Evolutionary conservation across 1,140 invertebrate genomes (phyloP).

Genomic region (Drosophila repleta): DNA sequence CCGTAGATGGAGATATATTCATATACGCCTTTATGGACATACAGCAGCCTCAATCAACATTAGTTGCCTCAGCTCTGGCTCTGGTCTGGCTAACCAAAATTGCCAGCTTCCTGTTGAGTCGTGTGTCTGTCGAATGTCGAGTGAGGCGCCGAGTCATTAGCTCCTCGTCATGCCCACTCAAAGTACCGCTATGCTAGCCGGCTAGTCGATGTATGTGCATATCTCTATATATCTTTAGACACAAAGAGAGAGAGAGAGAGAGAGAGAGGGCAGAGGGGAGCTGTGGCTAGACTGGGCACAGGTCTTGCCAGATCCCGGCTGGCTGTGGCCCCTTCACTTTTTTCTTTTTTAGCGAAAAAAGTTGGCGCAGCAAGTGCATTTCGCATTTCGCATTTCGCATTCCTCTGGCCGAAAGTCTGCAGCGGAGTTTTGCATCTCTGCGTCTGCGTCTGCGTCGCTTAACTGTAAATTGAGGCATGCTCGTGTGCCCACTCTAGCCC

Average conservation of each 20-base stretch:
- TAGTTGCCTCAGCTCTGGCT: conserved; percentile 33
- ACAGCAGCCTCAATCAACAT: conserved; percentile 47
- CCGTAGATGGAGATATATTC: background rate
- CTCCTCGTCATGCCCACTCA: conserved; percentile 64
- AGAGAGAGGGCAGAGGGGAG: conserved; percentile 16
- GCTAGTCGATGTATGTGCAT: conserved; percentile 53
- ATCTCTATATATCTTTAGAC: conserved; percentile 38
- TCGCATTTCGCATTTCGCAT: conserved; percentile 74
- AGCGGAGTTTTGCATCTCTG: conserved; percentile 75
- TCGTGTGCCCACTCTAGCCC: background rate
- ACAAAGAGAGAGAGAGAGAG: conserved; percentile 22
- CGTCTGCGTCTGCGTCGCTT: conserved; percentile 57
- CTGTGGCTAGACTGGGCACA: conserved; percentile 22
- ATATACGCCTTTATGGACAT: conserved; percentile 1
- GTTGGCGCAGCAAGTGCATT: conserved; percentile 77
- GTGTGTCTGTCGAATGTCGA: conserved; percentile 32
- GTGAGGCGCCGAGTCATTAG: conserved; percentile 75
- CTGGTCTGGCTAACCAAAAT: conserved; percentile 59
- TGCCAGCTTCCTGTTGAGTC: conserved; percentile 68
- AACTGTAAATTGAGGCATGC: conserved; percentile 77
- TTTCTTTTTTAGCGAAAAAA: conserved; percentile 64
- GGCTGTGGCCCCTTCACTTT: conserved; percentile 77
- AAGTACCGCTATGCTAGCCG: conserved; percentile 70
- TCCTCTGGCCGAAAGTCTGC: conserved; percentile 76
- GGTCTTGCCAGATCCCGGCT: conserved; percentile 35